These are phyloP conservation scores for Leptothorax acervorum DNA, from an alignment of 2,888 invertebrate genomes.

Conservation along the genomic window DNA sequence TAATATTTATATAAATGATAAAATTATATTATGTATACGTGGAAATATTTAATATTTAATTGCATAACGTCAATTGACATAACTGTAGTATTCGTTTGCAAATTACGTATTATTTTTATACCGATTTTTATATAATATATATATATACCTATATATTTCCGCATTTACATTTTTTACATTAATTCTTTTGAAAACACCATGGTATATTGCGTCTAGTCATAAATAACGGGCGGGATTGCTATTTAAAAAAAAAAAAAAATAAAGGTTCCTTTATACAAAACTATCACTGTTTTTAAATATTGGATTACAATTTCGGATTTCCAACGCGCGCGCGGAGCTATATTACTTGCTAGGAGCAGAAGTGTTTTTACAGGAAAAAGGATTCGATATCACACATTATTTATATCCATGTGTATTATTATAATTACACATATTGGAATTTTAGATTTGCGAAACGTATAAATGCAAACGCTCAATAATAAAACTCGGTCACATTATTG, in stretches of 20 bases:
- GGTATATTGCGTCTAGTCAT: background rate
- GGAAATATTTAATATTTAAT: slow-evolving; percentile 17
- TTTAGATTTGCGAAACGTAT: background rate
- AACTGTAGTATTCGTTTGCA: background rate
- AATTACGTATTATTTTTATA: background rate
- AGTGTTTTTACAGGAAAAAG: background rate
- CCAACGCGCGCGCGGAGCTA: background rate
- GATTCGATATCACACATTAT: background rate
- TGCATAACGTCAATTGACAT: background rate
- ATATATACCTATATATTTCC: background rate
- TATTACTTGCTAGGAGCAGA: background rate
- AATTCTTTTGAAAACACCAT: background rate
- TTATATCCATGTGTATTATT: background rate
- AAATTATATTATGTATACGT: background rate
- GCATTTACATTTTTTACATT: background rate
- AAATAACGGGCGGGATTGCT: background rate
- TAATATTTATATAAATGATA: background rate
- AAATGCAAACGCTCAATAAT: background rate
- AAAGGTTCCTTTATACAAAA: background rate
- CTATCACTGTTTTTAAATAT: slow-evolving; percentile 6
- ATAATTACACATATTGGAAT: background rate
- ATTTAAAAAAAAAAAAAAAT: background rate
- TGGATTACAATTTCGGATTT: slow-evolving; percentile 7
- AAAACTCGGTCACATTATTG: background rate
- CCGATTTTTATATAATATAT: background rate